These are phyloP conservation scores for Drosophila burlai DNA, from an alignment of 1,140 invertebrate genomes.

Conservation along the genomic window DNA sequence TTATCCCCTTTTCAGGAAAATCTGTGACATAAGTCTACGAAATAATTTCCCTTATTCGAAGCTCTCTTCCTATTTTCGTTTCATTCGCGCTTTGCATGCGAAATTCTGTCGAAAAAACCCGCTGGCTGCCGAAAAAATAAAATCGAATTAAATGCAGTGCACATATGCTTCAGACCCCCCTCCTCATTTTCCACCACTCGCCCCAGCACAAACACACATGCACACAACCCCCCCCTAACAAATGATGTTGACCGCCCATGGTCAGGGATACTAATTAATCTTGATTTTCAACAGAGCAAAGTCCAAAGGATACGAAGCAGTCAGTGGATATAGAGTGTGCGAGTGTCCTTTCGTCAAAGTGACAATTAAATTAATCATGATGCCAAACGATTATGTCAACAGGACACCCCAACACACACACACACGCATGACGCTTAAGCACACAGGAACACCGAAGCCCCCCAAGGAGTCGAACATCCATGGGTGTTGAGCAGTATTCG, in stretches of 20 bases:
- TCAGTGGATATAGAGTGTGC: constrained; percentile 4
- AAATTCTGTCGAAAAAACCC: constrained; percentile 40
- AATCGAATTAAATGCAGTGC: constrained; percentile 65
- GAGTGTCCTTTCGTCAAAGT: constrained; percentile 69
- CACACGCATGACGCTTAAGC: constrained; percentile 10
- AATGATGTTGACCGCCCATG: constrained; percentile 79
- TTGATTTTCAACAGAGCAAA: constrained; percentile 66
- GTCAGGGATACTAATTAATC: constrained; percentile 79
- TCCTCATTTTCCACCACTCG: not conserved
- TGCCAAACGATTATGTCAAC: constrained; percentile 82
- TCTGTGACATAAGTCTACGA: not conserved
- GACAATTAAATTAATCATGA: constrained; percentile 83
- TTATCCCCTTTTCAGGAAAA: not conserved
- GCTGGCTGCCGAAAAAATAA: constrained; percentile 40
- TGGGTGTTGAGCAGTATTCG: constrained; percentile 10
- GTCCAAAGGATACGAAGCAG: constrained; percentile 8
- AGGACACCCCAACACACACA: constrained; percentile 40
- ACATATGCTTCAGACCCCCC: constrained; percentile 32
- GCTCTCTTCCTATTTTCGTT: constrained; percentile 14
- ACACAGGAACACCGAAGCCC: not conserved
- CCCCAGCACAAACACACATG: not conserved
- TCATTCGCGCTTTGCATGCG: constrained; percentile 43
- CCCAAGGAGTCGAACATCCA: constrained; percentile 19
- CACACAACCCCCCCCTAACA: constrained; percentile 43
- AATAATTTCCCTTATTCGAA: not conserved